Base-by-base conservation (phyloP, 2,797 vertebrate genomes). In the Megalops cyprinoides region DNA sequence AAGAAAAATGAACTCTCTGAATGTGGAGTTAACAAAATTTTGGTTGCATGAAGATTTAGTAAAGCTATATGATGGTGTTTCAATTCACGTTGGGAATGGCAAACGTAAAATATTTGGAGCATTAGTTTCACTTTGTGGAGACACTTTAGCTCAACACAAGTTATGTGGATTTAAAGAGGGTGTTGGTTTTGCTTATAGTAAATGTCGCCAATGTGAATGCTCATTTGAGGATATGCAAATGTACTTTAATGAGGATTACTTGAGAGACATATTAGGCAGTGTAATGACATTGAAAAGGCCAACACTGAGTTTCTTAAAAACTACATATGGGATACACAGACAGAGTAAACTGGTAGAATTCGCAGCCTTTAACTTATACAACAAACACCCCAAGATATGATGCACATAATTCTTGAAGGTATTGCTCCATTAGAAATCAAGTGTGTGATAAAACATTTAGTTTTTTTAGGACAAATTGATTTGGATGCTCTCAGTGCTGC, bases 111-210 rank as follows among this genome's bases (percentile, higher is more conserved):
- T 76, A 55, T 69, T 10, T 81, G 80, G 80, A 62, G 79, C 73
- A 76, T 46, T 81, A 34, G n/a, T 81, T 76, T 81, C 73, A 6
- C 51, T 81, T 51, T 77, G 75, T 56, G 80, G 48, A 51, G 80
- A 81, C 62, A 81, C 80, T 77, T 77, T 77, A 81, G 80, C 80
- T 76, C 80, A 77, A 46, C 80, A 81, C 55, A 74, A 81, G 74
- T 34, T 77, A 10, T 53, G 46, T 81, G 80, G 80, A n/a, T n/a
- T n/a, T n/a, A n/a, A n/a, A 69, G 74, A 81, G 60, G 73, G 80
- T 53, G 79, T 80, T 55, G 67, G 67, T 44, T 80, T 80, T 58
- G 49, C 79, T 37, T 81, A 55, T 53, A 77, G 65, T 37, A 69
- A 69, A 69, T 34, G 65, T 7, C 6, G 28, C 4, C 65, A 69